Evolutionary conservation across 1,140 invertebrate genomes (phyloP).

Genomic region (Drosophila pallidifrons): DNA sequence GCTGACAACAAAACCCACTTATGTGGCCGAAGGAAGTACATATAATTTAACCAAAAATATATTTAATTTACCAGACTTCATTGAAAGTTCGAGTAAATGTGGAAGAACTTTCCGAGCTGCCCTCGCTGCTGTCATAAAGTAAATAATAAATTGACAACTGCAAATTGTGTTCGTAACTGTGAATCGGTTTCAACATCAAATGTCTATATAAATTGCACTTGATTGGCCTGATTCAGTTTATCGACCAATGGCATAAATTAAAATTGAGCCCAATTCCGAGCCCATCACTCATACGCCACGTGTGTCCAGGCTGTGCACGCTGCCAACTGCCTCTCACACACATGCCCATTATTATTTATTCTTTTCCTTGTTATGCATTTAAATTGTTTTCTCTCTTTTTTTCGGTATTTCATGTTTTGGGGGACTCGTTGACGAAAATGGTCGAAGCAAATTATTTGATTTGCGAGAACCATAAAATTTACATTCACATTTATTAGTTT

Average conservation of each 20-base stretch:
- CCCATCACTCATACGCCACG: constrained; percentile 64
- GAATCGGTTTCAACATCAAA: constrained; percentile 74
- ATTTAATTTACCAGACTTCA: too few relatives aligned
- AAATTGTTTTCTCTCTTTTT: constrained; percentile 40
- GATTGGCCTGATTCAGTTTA: constrained; percentile 75
- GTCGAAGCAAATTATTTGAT: constrained; percentile 66
- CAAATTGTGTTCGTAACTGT: constrained; percentile 66
- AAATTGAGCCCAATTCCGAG: constrained; percentile 46
- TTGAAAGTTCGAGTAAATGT: too few relatives aligned
- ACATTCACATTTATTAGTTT: constrained; percentile 69
- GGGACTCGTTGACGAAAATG: constrained; percentile 53
- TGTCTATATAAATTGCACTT: constrained; percentile 83
- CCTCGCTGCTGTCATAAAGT: constrained; percentile 44
- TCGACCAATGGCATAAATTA: constrained; percentile 76
- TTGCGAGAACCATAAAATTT: constrained; percentile 63
- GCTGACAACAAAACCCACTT: neutral
- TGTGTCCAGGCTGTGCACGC: neutral
- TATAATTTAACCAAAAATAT: constrained; percentile 5
- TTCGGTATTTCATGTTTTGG: too few relatives aligned
- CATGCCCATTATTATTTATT: constrained; percentile 66
- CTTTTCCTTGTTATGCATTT: constrained; percentile 71
- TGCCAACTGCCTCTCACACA: neutral
- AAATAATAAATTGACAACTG: constrained; percentile 76
- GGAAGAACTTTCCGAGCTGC: constrained; percentile 7
- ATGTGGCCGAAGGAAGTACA: neutral